phyloP scores from a whole-genome alignment of 2,888 invertebrate genomes.

The Dryococelus australis region DNA sequence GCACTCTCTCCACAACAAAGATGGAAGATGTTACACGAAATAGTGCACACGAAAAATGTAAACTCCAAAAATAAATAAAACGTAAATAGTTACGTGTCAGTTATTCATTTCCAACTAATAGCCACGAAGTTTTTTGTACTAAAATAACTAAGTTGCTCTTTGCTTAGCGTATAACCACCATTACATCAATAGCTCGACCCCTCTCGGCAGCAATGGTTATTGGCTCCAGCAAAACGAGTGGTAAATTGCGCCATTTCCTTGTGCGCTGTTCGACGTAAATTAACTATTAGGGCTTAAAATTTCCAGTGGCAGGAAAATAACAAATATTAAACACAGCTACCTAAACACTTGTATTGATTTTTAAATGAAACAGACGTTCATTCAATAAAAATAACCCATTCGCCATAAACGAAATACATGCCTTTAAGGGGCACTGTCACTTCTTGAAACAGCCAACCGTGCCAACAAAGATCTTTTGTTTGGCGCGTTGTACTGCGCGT shows the following conservation, averaged over 20 bases:
- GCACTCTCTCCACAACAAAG: constrained; percentile 31
- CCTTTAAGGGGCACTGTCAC: neutral
- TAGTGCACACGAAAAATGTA: neutral
- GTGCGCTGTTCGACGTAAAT: neutral
- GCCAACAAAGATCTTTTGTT: constrained; percentile 37
- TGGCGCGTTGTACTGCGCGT: constrained; percentile 13
- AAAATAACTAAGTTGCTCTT: constrained; percentile 42
- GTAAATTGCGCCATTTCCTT: neutral
- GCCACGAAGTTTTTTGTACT: neutral
- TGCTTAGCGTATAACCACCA: constrained; percentile 38
- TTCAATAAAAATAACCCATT: too few relatives aligned
- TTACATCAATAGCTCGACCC: constrained; percentile 45
- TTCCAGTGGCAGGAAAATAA: too few relatives aligned
- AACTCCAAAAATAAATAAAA: neutral
- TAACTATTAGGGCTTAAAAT: too few relatives aligned
- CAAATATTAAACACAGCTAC: too few relatives aligned
- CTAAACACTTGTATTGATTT: too few relatives aligned
- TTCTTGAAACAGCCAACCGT: constrained; percentile 29
- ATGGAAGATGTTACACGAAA: neutral
- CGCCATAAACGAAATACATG: too few relatives aligned
- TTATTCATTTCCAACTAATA: neutral
- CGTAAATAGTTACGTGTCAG: neutral
- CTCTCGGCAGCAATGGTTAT: constrained; percentile 40
- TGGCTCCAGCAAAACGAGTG: constrained; percentile 36
- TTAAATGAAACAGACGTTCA: too few relatives aligned